Base-by-base conservation (phyloP, 2,797 vertebrate species). In the Mormyrops attenuatus region DNA sequence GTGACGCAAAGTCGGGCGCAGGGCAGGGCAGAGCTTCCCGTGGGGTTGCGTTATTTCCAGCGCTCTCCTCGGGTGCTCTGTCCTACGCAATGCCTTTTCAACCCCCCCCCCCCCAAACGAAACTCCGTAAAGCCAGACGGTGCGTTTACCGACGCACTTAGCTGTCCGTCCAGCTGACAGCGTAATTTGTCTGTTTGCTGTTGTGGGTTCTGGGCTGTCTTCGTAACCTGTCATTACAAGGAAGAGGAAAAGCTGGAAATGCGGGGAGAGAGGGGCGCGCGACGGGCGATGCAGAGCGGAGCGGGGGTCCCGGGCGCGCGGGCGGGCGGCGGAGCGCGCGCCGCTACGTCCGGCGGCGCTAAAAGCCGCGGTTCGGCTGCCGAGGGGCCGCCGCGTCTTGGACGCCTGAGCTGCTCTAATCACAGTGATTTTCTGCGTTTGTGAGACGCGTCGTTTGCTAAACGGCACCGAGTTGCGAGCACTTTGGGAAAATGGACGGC, bases 371-470 rank as follows among this genome's bases (percentile, higher is more conserved):
- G 26, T 15, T 20, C 11, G 41, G 2, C 15, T 5, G 88, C 66
- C 6, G 17, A 80, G 52, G 52, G 50, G 7, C 3, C 17, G 15
- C n/a, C 7, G 34, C 26, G 20, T 38, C 34, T 73, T 7, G 1
- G 69, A 50, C 7, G 38, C 17, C 88, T 82, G 88, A 69, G 73
- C 50, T 55, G 11, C 73, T 30, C 49, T 55, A 89, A 82, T 84
- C 69, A 84, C 73, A 13, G 73, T 80, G 77, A 60, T 82, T 89
- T 89, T n/a, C 6, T 53, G 69, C 34, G 11, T 69, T 89, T 77
- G 30, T 22, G 20, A 41, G 73, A 26, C 11, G 49, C 49, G n/a
- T 13, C 30, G 50, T 7, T 52, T 50, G 38, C 53, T 82, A 82
- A 89, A 77, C 34, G n/a, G 63, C 0, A 49, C 66, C 17, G 88